Conservation (phyloP, 2,888 invertebrate genomes). For the Andricus quercusramuli region DNA sequence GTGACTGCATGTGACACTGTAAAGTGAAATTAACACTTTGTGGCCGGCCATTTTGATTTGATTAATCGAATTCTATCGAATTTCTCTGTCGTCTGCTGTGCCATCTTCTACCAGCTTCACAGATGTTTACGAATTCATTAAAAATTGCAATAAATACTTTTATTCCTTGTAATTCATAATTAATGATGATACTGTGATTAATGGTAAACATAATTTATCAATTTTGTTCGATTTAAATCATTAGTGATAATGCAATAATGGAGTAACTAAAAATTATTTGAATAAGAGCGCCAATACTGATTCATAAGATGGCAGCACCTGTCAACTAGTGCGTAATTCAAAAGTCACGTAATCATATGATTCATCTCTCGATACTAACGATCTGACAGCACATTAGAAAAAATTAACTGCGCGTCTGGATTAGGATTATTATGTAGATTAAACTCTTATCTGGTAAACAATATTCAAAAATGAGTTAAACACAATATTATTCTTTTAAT, state of each 20-base stretch:
- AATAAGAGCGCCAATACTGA: neutral
- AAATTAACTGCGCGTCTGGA: neutral
- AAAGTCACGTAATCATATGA: slow-evolving; percentile 11
- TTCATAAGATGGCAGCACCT: neutral
- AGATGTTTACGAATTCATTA: neutral
- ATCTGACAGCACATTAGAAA: neutral
- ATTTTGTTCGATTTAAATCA: neutral
- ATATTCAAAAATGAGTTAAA: neutral
- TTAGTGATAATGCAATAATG: neutral
- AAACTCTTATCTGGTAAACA: neutral
- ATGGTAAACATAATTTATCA: neutral
- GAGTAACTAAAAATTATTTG: neutral
- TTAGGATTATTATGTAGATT: neutral
- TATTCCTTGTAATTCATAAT: neutral
- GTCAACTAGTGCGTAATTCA: neutral
- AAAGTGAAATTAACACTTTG: neutral
- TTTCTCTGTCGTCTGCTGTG: neutral
- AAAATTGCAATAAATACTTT: neutral
- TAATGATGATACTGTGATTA: neutral
- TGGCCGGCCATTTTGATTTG: neutral
- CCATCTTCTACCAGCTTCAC: neutral
- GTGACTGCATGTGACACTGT: neutral
- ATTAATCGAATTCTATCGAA: neutral
- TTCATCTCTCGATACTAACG: neutral
- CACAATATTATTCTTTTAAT: neutral